Evolutionary conservation across 2,113 vertebrate species (phyloP).

Genomic region (Brienomyrus brachyistius): DNA sequence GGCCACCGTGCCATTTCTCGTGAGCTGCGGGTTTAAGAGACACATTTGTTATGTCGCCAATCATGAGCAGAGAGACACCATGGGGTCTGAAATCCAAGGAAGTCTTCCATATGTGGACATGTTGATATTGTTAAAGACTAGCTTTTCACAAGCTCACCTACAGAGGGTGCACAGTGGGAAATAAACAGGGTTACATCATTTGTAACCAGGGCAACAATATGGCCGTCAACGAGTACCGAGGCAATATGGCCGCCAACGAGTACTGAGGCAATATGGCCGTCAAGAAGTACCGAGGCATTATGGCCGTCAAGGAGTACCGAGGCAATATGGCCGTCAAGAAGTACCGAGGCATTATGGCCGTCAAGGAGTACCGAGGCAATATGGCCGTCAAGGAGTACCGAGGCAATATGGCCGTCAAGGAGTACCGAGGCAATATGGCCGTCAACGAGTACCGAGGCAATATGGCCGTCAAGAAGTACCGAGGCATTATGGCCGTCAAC

Average conservation of each 20-base stretch:
- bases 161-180: neutral
- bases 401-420: no score
- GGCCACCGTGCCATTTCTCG: constrained; percentile 85
- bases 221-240: neutral
- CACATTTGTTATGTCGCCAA: neutral
- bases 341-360: no score
- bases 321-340: no score
- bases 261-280: neutral
- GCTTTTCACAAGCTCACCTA: neutral
- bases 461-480: no score
- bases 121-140: neutral
- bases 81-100: neutral
- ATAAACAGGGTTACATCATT: neutral
- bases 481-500: no score
- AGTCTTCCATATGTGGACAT: neutral
- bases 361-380: no score
- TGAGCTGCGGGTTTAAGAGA: constrained; percentile 62
- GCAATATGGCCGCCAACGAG: neutral
- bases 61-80: neutral
- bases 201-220: neutral
- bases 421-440: no score
- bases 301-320: no score
- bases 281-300: neutral
- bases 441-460: no score
- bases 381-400: no score